These are phyloP conservation scores for Anthoscopus minutus DNA, from an alignment of 2,113 vertebrate species.

Conservation along the genomic window DNA sequence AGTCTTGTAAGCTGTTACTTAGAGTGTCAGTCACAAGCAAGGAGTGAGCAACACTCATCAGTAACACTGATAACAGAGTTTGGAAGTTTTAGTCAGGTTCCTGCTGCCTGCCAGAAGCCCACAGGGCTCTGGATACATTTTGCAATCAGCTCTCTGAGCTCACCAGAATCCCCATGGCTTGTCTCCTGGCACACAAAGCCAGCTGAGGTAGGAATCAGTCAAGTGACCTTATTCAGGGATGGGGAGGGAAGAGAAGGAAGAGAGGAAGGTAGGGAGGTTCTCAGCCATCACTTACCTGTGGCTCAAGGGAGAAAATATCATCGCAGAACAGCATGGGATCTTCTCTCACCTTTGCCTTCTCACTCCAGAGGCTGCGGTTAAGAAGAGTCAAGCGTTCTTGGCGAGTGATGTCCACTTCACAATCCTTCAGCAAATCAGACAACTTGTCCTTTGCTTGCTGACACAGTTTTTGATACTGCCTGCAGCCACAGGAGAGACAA, in stretches of 20 bases:
- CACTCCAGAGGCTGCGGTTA: conserved; percentile 60
- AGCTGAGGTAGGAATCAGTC: neutral
- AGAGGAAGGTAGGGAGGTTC: neutral
- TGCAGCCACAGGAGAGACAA: neutral
- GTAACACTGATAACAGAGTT: neutral
- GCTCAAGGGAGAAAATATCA: conserved; percentile 73
- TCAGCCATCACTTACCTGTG: conserved; percentile 70
- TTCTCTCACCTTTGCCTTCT: conserved; percentile 21
- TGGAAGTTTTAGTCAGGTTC: neutral
- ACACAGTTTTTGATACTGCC: neutral
- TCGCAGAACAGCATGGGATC: conserved; percentile 61
- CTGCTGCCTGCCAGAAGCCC: neutral
- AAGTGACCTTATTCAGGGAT: neutral
- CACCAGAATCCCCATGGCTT: neutral
- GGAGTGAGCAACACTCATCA: neutral
- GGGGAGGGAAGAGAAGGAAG: neutral
- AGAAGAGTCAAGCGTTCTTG: conserved; percentile 35
- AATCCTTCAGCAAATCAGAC: neutral
- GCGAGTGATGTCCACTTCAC: accelerated
- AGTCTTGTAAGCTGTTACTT: neutral
- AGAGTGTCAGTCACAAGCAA: neutral
- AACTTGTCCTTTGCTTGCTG: neutral
- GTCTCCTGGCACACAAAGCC: neutral
- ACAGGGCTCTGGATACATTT: neutral
- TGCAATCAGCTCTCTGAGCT: neutral